Percentiles rank a stretch among this genome's conserved stretches.
Conservation (phyloP, 30 jellyfish, hydroid and myxozoan genomes). For the Hydra vulgaris region DNA sequence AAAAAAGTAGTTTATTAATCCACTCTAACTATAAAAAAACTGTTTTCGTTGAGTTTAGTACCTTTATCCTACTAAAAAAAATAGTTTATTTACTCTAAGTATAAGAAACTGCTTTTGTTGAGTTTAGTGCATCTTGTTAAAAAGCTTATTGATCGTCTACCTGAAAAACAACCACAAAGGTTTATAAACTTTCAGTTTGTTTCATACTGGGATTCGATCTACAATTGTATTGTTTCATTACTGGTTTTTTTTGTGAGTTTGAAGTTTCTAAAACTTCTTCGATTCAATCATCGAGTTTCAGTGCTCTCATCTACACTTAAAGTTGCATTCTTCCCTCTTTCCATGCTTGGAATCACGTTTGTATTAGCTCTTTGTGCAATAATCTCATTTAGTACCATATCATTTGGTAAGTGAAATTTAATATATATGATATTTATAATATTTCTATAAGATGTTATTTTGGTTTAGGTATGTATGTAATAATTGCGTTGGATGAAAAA, state of each 20-base stretch:
- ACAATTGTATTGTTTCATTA: slow-evolving; percentile 62
- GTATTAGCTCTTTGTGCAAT: slow-evolving; percentile 54
- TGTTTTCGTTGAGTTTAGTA: no score
- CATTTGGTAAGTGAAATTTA: slow-evolving; percentile 51
- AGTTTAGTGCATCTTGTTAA: slow-evolving; percentile 34
- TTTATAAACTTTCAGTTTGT: slow-evolving; percentile 93
- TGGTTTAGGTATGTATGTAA: no score
- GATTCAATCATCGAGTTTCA: slow-evolving; percentile 88
- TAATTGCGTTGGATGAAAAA: background rate
- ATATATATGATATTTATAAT: no score
- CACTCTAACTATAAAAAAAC: no score
- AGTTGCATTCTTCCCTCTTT: slow-evolving; percentile 78
- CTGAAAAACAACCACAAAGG: slow-evolving; percentile 55
- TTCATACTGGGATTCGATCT: slow-evolving; percentile 74
- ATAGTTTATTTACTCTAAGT: no score
- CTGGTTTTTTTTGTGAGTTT: slow-evolving; percentile 78
- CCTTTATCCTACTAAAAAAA: no score
- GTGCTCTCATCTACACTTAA: slow-evolving; percentile 79
- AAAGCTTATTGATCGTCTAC: slow-evolving; percentile 60
- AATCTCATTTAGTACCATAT: slow-evolving; percentile 45
- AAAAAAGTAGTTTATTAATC: no score
- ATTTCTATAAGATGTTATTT: no score
- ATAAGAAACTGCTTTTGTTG: no score
- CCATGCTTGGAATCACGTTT: slow-evolving; percentile 65
- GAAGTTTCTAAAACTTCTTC: slow-evolving; percentile 59